Percentiles rank a stretch among this genome's conserved stretches.
Conservation (phyloP, 2,888 invertebrate genomes). For the Helicoverpa assulta region DNA sequence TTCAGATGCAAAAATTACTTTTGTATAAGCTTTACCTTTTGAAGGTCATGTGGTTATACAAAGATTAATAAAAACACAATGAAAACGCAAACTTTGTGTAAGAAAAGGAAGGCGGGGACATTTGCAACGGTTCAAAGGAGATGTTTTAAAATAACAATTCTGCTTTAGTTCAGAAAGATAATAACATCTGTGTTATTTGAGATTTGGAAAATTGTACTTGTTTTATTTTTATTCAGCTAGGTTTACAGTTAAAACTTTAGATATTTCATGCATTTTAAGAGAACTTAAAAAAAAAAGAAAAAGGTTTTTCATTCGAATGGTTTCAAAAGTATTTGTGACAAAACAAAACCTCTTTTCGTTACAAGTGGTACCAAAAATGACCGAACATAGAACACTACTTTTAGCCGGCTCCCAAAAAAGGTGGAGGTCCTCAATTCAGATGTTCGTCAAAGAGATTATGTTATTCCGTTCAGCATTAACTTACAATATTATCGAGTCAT, state of each 20-base stretch:
- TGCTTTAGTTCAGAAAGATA: conserved; percentile 37
- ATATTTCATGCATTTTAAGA: neutral
- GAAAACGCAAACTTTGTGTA: conserved; percentile 14
- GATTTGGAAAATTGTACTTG: neutral
- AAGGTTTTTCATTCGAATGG: neutral
- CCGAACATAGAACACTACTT: too few relatives aligned
- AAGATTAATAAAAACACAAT: conserved; percentile 23
- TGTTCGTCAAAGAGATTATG: too few relatives aligned
- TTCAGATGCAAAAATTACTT: too few relatives aligned
- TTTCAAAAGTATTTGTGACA: too few relatives aligned
- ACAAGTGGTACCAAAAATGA: too few relatives aligned
- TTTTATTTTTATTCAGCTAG: neutral
- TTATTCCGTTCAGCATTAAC: too few relatives aligned
- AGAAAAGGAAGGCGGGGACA: conserved; percentile 23
- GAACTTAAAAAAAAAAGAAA: neutral
- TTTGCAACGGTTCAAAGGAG: conserved; percentile 26
- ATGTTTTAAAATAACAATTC: conserved; percentile 36
- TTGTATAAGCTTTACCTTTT: neutral
- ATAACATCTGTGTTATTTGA: conserved; percentile 28
- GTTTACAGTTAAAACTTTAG: neutral
- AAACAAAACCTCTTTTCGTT: too few relatives aligned
- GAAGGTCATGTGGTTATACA: conserved; percentile 27
- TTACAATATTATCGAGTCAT: neutral
- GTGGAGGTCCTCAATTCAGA: too few relatives aligned
- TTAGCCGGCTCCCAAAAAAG: too few relatives aligned